Percentiles rank a stretch among this genome's conserved stretches.
These are phyloP conservation scores for Eupithecia insigniata DNA, from an alignment of 2,888 invertebrate species.

Conservation along the genomic window DNA sequence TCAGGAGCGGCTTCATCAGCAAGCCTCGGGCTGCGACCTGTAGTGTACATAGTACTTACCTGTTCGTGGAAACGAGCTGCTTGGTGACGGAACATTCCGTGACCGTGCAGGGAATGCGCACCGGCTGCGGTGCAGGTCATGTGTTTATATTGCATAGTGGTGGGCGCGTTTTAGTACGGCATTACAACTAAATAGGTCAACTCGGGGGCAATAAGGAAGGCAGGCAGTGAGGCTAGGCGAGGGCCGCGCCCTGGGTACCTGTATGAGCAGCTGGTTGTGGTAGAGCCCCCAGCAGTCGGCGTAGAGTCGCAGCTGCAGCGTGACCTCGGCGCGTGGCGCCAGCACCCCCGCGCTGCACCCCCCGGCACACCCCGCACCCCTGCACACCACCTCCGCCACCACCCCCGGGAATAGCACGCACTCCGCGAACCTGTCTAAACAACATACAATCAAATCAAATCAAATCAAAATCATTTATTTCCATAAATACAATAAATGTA, in stretches of 20 bases:
- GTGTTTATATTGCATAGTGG: too few species aligned
- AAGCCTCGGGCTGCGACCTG: too few species aligned
- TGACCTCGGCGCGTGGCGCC: slow-evolving; percentile 40
- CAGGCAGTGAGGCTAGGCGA: neutral
- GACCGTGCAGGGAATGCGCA: too few species aligned
- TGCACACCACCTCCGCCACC: neutral
- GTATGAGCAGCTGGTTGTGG: slow-evolving; percentile 65
- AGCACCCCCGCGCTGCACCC: slow-evolving; percentile 38
- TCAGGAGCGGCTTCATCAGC: too few species aligned
- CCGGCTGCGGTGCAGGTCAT: too few species aligned
- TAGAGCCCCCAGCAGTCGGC: slow-evolving; percentile 73
- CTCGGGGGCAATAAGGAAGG: neutral
- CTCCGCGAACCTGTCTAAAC: neutral
- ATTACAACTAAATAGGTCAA: too few species aligned
- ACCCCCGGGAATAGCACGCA: neutral
- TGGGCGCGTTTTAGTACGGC: too few species aligned
- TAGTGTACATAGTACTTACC: too few species aligned
- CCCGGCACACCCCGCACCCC: neutral
- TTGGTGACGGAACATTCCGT: too few species aligned
- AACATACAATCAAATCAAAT: neutral
- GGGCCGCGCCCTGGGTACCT: slow-evolving; percentile 50
- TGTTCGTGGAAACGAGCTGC: too few species aligned
- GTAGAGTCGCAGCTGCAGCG: slow-evolving; percentile 53
- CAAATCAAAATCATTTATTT: too few species aligned
- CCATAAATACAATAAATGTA: too few species aligned